These are phyloP conservation scores for Hestina assimilis DNA, from an alignment of 1,140 invertebrate genomes.

Conservation along the genomic window DNA sequence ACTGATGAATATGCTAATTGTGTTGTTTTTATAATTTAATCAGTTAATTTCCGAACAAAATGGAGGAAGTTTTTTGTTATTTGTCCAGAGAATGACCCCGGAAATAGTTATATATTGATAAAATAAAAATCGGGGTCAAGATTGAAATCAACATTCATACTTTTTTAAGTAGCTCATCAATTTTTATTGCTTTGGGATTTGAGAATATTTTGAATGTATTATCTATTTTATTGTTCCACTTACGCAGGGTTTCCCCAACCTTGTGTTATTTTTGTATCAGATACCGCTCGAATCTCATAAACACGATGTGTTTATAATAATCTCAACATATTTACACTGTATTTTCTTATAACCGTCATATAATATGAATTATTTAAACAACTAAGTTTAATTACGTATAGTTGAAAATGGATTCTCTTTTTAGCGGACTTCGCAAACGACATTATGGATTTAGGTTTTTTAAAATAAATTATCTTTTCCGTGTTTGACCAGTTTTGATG, in stretches of 20 bases:
- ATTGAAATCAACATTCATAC: not conserved
- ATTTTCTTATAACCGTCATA: not conserved
- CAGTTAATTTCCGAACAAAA: not conserved
- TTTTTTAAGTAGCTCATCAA: not conserved
- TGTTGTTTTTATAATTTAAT: not conserved
- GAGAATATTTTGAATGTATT: not conserved
- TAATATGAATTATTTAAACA: too few species aligned
- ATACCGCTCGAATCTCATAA: conserved; percentile 2
- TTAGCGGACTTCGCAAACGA: too few species aligned
- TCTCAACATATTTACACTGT: conserved; percentile 1
- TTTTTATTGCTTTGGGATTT: not conserved
- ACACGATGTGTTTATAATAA: conserved; percentile 7
- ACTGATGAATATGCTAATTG: not conserved
- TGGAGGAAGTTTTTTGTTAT: too few species aligned
- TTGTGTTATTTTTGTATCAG: conserved; percentile 19
- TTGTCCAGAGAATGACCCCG: too few species aligned
- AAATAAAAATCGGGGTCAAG: not conserved
- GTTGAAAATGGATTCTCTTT: too few species aligned
- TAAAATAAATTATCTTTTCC: too few species aligned
- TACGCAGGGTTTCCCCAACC: conserved; percentile 32
- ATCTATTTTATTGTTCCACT: not conserved
- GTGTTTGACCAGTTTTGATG: too few species aligned
- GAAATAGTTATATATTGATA: too few species aligned
- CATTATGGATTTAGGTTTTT: too few species aligned
- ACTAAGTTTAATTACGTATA: too few species aligned